Percentiles rank a stretch among this genome's conserved stretches.
Evolutionary conservation across 2,797 vertebrate species (phyloP).

Genomic region (Bovichtus variegatus): DNA sequence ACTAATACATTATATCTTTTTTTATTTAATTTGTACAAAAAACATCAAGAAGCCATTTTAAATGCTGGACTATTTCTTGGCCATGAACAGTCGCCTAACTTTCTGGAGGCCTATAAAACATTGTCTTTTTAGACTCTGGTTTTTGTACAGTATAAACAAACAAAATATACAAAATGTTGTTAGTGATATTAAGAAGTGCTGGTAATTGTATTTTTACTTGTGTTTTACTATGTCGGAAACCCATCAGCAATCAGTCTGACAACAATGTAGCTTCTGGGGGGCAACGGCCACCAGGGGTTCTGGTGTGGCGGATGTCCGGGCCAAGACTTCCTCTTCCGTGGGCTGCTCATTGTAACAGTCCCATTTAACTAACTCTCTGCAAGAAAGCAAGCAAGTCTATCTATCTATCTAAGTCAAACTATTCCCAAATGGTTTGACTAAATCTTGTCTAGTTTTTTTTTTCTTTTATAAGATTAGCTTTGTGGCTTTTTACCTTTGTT

Average conservation of each 20-base stretch:
- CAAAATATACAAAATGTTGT: too few relatives aligned
- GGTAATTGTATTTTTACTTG: not conserved
- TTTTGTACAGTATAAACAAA: not conserved
- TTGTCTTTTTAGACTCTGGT: not conserved
- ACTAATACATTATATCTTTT: not conserved
- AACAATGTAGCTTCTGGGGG: too few relatives aligned
- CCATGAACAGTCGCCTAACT: not conserved
- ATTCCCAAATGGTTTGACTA: not conserved
- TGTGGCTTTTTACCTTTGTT: too few relatives aligned
- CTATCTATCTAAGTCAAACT: too few relatives aligned
- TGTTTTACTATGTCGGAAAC: too few relatives aligned
- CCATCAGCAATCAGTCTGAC: too few relatives aligned
- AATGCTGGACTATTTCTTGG: not conserved
- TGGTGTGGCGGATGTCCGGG: too few relatives aligned
- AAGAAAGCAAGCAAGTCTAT: rapidly evolving
- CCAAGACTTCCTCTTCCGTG: too few relatives aligned
- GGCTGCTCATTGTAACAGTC: too few relatives aligned
- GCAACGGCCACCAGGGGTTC: too few relatives aligned
- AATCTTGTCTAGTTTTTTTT: not conserved
- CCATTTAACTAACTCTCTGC: too few relatives aligned
- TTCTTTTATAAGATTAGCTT: too few relatives aligned
- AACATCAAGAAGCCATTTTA: not conserved
- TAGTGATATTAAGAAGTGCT: not conserved
- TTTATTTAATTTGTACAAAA: not conserved
- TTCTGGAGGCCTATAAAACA: not conserved